Evolutionary conservation across 2,113 vertebrate genomes (phyloP).

Genomic region (Scartelaos histophorus): DNA sequence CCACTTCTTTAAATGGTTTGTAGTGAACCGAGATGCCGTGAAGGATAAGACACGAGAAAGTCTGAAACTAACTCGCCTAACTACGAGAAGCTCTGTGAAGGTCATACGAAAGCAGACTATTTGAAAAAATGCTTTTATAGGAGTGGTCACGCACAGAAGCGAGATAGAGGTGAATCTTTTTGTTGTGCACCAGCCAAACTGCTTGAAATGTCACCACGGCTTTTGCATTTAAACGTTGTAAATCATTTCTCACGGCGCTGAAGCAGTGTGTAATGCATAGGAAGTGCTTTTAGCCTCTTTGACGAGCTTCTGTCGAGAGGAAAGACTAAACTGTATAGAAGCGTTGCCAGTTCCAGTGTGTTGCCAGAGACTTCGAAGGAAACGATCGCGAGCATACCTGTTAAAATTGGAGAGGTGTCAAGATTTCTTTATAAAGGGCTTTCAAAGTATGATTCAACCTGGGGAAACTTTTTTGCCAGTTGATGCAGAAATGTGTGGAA

Average conservation of each 20-base stretch:
- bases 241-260: conserved; percentile 11
- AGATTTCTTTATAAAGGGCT: background rate
- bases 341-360: background rate
- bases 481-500: conserved; percentile 6
- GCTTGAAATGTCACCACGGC: background rate
- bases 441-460: conserved; percentile 1
- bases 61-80: background rate
- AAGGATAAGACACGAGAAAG: conserved; percentile 12
- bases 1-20: too few relatives aligned
- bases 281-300: conserved; percentile 1
- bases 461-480: background rate
- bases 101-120: conserved; percentile 20
- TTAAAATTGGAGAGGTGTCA: background rate
- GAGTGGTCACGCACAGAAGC: background rate
- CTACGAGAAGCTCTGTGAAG: conserved; percentile 23
- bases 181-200: background rate
- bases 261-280: conserved; percentile 3
- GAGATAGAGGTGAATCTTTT: background rate
- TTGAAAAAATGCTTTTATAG: conserved; percentile 5
- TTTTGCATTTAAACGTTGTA: background rate
- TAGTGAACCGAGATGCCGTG: conserved; percentile 4
- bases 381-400: background rate
- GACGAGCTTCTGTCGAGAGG: background rate
- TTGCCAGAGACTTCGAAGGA: background rate
- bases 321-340: background rate